Percentiles rank a stretch among this genome's conserved stretches.
phyloP scores from a whole-genome alignment of 2,797 vertebrate species.

The Tangara arthus region DNA sequence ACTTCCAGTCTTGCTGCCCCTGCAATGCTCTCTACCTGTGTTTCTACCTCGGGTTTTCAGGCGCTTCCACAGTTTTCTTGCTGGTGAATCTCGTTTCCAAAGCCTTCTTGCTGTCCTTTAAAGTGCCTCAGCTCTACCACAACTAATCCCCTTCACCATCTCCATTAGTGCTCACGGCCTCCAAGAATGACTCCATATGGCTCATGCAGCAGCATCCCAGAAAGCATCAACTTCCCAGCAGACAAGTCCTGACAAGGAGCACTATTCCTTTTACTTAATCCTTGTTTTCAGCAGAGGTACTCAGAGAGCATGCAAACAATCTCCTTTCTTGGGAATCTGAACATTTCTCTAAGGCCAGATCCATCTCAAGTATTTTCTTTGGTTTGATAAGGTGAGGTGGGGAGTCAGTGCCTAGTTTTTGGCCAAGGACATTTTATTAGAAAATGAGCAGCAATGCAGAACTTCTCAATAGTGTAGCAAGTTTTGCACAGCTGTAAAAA shows the following conservation, averaged over 20 bases:
- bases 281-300: not conserved
- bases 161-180: not conserved
- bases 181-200: not conserved
- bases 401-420: not conserved
- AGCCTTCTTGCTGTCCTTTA: not conserved
- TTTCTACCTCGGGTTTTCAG: not conserved
- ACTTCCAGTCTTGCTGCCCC: not conserved
- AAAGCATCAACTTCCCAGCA: not conserved
- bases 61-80: not conserved
- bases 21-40: not conserved
- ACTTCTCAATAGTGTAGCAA: not conserved
- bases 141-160: not conserved
- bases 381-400: not conserved
- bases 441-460: constrained; percentile 23
- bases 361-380: not conserved
- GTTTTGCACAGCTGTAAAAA: constrained; percentile 42
- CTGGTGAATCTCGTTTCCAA: not conserved
- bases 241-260: not conserved
- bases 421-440: constrained; percentile 1
- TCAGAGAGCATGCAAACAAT: not conserved
- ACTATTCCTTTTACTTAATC: not conserved
- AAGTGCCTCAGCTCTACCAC: not conserved
- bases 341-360: not conserved
- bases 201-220: not conserved
- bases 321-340: not conserved